Base-by-base conservation (phyloP, 2,113 vertebrate genomes). In the Corythornis madagascariensis region DNA sequence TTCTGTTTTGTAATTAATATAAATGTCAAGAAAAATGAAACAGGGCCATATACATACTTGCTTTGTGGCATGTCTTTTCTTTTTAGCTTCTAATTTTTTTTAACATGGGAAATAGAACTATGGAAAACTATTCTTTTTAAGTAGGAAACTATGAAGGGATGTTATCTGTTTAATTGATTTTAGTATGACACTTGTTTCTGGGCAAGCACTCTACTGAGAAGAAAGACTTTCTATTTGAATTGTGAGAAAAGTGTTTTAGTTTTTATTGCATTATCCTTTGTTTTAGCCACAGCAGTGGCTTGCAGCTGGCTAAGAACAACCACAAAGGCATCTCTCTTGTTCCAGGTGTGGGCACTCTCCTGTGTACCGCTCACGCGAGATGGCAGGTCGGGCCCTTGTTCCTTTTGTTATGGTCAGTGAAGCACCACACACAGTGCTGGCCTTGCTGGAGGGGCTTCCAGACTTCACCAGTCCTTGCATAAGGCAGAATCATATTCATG, bases 341-440 rank as follows among this genome's bases (percentile, higher is more conserved):
- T 92, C 5, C 91, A 99, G 99, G 88, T 99, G 99, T 56, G 97
- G 98, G 16, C 95, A 33, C 57, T 99, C 98, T 1, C 98, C 98
- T 6, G 97, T 99, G 74, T 99, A 98, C 92, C 98, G 98, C 53
- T 99, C 98, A 50, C 98, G 99, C 35, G 98, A 99, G 88, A 98
- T 99, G 99, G 98, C 98, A 0, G 99, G 98, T 31, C 98, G 98
- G 43, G 99, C 99, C 43, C 97, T 99, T 6, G 99, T 99, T 66
- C 98, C 99, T 0, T 99, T 99, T 45, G 96, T 99, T 19, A 91
- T 97, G 88, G 83, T 97, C 69, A 98, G 97, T 7, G 98, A 99
- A 56, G 96, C 98, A 22, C 98, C 98, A 0, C 92, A 47, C 33
- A 98, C 97, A 3, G 83, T 98, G 47, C 93, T 65, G 35, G 79